Evolutionary conservation across 1,140 invertebrate species (phyloP).

Genomic region (Drosophila aff.): DNA sequence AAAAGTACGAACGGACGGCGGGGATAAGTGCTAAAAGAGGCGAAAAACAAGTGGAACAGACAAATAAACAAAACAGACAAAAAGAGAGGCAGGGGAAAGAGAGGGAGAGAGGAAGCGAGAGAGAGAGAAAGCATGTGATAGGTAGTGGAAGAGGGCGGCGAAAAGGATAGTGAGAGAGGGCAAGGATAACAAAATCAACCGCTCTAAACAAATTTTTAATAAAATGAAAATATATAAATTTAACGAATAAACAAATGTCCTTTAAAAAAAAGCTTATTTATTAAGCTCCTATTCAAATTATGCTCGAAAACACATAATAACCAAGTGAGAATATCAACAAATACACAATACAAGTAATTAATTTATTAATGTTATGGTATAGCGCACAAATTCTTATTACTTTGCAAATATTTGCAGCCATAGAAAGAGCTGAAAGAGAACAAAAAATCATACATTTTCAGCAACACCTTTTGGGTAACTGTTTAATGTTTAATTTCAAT

Average conservation of each 20-base stretch:
- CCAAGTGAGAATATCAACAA: neutral
- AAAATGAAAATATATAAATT: neutral
- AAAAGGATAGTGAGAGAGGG: neutral
- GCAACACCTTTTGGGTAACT: constrained; percentile 46
- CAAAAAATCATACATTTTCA: constrained; percentile 1
- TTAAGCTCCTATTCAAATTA: neutral
- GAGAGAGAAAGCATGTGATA: constrained; percentile 7
- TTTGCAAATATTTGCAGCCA: constrained; percentile 1
- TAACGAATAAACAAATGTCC: neutral
- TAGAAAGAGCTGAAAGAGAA: constrained; percentile 2
- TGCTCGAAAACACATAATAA: neutral
- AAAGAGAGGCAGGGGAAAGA: constrained; percentile 11
- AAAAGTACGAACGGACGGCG: constrained; percentile 5
- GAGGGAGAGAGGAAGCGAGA: constrained; percentile 16
- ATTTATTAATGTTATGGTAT: neutral
- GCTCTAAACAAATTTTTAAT: constrained; percentile 4
- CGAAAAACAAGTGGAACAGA: constrained; percentile 71
- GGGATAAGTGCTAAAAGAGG: constrained; percentile 56
- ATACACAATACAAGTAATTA: neutral
- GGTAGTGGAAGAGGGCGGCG: constrained; percentile 12
- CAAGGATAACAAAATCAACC: constrained; percentile 42
- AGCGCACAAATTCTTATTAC: neutral
- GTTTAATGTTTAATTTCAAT: constrained; percentile 64
- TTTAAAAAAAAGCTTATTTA: neutral
- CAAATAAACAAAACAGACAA: constrained; percentile 35